These are phyloP conservation scores for Nudaria mundana DNA, from an alignment of 2,888 invertebrate species.

Conservation along the genomic window DNA sequence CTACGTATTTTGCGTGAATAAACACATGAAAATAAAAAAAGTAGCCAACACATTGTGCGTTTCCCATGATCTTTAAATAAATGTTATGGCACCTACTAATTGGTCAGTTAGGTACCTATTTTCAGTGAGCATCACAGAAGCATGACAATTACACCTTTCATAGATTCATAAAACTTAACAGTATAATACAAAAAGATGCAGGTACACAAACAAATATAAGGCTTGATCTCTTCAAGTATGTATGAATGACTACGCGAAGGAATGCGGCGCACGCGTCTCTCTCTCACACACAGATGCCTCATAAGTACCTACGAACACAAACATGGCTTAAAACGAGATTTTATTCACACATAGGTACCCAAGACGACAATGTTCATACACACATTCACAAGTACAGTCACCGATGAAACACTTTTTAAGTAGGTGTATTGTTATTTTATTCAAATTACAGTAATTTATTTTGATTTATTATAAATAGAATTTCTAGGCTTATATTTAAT, in stretches of 20 bases:
- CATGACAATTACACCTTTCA: conserved; percentile 14
- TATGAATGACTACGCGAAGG: conserved; percentile 73
- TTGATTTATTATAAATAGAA: conserved; percentile 32
- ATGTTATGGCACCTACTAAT: too few species aligned
- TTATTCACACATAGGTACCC: conserved; percentile 43
- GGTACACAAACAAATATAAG: conserved; percentile 52
- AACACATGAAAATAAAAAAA: too few species aligned
- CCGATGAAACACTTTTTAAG: conserved; percentile 40
- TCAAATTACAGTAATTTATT: conserved; percentile 36
- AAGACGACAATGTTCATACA: conserved; percentile 34
- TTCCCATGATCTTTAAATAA: too few species aligned
- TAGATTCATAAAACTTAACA: conserved; percentile 26
- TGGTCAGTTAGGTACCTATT: too few species aligned
- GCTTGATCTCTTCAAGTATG: conserved; percentile 47
- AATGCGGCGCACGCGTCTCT: conserved; percentile 72
- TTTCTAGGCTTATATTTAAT: conserved; percentile 24
- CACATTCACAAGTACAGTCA: conserved; percentile 47
- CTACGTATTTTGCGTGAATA: too few species aligned
- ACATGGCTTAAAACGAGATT: conserved; percentile 54
- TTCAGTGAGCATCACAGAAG: background rate
- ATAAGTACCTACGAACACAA: conserved; percentile 38
- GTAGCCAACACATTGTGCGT: too few species aligned
- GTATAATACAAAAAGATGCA: conserved; percentile 41
- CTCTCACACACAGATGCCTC: conserved; percentile 33
- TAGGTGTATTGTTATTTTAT: conserved; percentile 44